Conservation (phyloP, 2,888 invertebrate genomes). For the Apoda limacodes region DNA sequence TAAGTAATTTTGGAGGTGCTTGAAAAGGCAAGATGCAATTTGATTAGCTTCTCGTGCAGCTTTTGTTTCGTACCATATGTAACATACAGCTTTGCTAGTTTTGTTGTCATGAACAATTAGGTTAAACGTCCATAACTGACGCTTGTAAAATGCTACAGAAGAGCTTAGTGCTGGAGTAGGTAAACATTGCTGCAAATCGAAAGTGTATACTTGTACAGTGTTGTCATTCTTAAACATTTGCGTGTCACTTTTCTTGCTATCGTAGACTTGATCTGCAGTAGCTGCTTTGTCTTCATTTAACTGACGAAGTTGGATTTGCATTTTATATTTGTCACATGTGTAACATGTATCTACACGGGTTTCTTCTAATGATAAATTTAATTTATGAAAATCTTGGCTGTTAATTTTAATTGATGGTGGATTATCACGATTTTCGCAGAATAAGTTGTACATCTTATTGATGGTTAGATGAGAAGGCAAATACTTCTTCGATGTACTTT, state of each 20-base stretch:
- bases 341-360: constrained; percentile 7
- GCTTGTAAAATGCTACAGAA: constrained; percentile 10
- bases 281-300: constrained; percentile 3
- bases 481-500: no score
- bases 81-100: no score
- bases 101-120: constrained; percentile 10
- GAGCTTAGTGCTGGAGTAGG: no score
- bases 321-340: constrained; percentile 13
- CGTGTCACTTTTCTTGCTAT: constrained; percentile 7
- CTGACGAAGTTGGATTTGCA: constrained; percentile 6
- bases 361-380: constrained; percentile 11
- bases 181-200: no score
- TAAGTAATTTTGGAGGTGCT: no score
- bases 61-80: constrained; percentile 17
- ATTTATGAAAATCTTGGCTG: constrained; percentile 12
- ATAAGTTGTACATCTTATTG: no score
- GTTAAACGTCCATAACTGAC: constrained; percentile 10
- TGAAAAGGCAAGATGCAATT: constrained; percentile 18
- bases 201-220: no score
- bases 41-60: constrained; percentile 19
- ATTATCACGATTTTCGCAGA: no score
- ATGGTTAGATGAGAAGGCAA: no score
- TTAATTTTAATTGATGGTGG: no score
- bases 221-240: constrained; percentile 7
- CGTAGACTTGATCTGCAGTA: constrained; percentile 5